Evolutionary conservation across 2,113 vertebrate genomes (phyloP).

Genomic region (Lepidothrix coronata): DNA sequence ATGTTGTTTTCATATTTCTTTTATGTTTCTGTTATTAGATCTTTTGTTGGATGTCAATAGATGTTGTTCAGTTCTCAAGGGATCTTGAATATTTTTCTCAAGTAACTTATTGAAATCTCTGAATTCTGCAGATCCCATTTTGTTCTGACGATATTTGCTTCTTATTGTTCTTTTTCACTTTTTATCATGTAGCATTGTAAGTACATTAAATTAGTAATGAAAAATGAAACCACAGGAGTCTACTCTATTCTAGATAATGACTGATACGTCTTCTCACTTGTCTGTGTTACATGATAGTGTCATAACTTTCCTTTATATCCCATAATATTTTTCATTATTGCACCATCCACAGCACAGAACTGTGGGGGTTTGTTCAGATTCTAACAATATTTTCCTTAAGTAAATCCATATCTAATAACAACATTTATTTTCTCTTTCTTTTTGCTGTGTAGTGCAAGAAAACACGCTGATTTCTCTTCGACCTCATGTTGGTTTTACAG

Average conservation of each 20-base stretch:
- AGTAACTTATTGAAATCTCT: slow-evolving; percentile 23
- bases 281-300: slow-evolving; percentile 17
- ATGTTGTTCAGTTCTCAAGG: slow-evolving; percentile 11
- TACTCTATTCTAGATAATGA: slow-evolving; percentile 24
- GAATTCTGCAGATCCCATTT: slow-evolving; percentile 25
- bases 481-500: slow-evolving; percentile 35
- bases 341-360: slow-evolving; percentile 12
- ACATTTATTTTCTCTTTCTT: slow-evolving; percentile 36
- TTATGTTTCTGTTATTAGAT: slow-evolving; percentile 29
- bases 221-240: slow-evolving; percentile 45
- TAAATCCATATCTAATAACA: slow-evolving; percentile 55
- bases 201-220: slow-evolving; percentile 52
- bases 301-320: slow-evolving; percentile 53
- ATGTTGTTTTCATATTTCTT: slow-evolving; percentile 28
- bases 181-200: slow-evolving; percentile 52
- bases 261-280: slow-evolving; percentile 27
- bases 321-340: slow-evolving; percentile 48
- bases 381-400: slow-evolving; percentile 50
- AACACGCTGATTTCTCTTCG: slow-evolving; percentile 11
- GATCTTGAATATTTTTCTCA: slow-evolving; percentile 8
- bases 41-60: slow-evolving; percentile 13
- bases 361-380: slow-evolving; percentile 34
- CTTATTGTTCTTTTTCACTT: slow-evolving; percentile 34
- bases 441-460: background rate
- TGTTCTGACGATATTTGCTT: background rate